These are phyloP conservation scores for Kryptopterus vitreolus DNA, from an alignment of 2,797 vertebrate genomes.

Conservation along the genomic window DNA sequence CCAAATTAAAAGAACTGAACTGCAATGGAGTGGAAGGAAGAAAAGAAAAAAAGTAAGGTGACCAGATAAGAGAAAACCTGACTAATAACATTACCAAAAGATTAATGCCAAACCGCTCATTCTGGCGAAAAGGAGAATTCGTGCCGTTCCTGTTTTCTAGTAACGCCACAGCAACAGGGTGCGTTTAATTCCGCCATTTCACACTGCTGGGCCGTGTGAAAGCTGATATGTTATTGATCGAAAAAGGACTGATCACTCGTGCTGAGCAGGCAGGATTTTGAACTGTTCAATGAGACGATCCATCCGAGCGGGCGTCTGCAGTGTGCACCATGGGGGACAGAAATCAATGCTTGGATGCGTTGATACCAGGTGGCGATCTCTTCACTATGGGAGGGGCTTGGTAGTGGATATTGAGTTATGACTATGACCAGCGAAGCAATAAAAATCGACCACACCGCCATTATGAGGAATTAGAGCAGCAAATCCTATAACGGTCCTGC, in stretches of 20 bases:
- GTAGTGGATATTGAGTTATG: constrained; percentile 29
- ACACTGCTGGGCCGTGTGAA: constrained; percentile 13
- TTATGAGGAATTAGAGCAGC: constrained; percentile 44
- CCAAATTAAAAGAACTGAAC: constrained; percentile 25
- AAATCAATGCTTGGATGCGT: constrained; percentile 40
- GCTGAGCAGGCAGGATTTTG: constrained; percentile 47
- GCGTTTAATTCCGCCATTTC: constrained; percentile 5
- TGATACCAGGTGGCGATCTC: constrained; percentile 24
- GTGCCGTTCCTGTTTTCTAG: not conserved
- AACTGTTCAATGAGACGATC: constrained; percentile 38
- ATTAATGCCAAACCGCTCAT: constrained; percentile 13
- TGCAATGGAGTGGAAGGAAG: not conserved
- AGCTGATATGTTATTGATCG: constrained; percentile 47
- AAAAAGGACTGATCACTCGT: constrained; percentile 41
- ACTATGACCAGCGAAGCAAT: constrained; percentile 41
- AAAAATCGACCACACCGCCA: constrained; percentile 44
- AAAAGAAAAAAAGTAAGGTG: constrained; percentile 7
- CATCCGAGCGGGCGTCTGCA: constrained; percentile 30
- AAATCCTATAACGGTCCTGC: constrained; percentile 38
- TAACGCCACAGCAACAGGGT: constrained; percentile 15
- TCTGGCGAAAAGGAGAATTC: constrained; percentile 24
- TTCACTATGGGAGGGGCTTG: constrained; percentile 11
- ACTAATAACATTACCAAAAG: constrained; percentile 2
- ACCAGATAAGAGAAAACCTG: not conserved
- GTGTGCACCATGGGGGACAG: not conserved